Conservation (phyloP, 2,113 vertebrate species). For the Motacilla alba region DNA sequence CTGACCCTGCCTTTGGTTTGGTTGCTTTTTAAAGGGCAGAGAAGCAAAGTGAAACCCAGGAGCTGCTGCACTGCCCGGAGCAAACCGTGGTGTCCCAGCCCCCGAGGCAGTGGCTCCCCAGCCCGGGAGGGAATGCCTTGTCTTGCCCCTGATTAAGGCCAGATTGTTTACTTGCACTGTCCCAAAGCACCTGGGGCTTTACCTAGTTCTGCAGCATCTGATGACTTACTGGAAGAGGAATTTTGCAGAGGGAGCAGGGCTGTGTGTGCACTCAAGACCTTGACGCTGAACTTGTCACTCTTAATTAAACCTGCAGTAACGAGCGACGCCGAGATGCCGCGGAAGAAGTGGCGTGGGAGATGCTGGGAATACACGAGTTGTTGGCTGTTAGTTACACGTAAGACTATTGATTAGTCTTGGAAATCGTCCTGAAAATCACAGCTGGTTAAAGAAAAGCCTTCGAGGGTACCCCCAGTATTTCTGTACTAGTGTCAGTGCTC, state of each 20-base stretch:
- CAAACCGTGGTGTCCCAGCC: background rate
- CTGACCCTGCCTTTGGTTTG: background rate
- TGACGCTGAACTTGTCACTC: background rate
- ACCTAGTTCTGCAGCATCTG: background rate
- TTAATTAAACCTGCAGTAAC: background rate
- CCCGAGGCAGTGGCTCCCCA: rapidly evolving
- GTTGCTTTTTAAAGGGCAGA: background rate
- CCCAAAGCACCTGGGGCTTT: background rate
- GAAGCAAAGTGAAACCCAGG: background rate
- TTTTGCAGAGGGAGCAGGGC: background rate
- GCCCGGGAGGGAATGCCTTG: background rate
- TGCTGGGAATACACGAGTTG: background rate
- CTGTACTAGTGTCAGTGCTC: rapidly evolving
- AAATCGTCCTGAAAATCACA: background rate
- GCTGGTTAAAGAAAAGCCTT: background rate
- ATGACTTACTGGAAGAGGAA: background rate
- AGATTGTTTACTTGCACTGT: rapidly evolving
- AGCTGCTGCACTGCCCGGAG: background rate
- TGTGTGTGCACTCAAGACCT: background rate
- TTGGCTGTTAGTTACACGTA: background rate
- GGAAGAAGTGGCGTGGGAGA: background rate
- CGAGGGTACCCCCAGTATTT: background rate
- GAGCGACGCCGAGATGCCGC: rapidly evolving
- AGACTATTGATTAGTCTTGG: background rate
- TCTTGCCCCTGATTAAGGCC: background rate